A percentile compares a stretch with the other conserved stretches of the same genome.
These are phyloP conservation scores for Acanthiza pusilla DNA, from an alignment of 2,797 vertebrate genomes.

Conservation along the genomic window DNA sequence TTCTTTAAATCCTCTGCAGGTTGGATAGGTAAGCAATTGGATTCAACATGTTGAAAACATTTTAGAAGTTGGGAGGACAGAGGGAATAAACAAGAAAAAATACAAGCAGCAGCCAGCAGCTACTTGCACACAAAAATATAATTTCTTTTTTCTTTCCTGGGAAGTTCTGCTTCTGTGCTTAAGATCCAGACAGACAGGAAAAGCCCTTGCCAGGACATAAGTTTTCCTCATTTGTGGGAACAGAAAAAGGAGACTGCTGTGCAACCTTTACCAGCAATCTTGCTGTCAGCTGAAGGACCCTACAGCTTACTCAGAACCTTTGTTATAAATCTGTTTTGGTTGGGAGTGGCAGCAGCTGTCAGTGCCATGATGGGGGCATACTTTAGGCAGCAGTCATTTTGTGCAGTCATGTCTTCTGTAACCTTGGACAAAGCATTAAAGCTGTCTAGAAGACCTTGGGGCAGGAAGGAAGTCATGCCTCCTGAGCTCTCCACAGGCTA, in stretches of 20 bases:
- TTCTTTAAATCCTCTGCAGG: background rate
- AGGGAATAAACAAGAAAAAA: background rate
- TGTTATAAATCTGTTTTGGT: background rate
- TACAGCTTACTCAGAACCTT: background rate
- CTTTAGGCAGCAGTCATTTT: background rate
- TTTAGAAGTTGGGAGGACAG: background rate
- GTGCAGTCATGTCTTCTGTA: background rate
- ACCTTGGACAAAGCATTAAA: background rate
- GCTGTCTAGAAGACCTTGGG: background rate
- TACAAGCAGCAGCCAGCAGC: conserved; percentile 15
- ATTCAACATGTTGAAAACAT: background rate
- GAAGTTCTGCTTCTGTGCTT: conserved; percentile 55
- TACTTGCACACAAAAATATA: conserved; percentile 3
- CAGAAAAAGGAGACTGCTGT: conserved; percentile 22
- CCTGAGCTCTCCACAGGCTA: background rate
- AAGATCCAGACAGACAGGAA: conserved; percentile 60
- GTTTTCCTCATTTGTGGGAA: conserved; percentile 64
- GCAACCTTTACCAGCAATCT: background rate
- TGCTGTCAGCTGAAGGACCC: background rate
- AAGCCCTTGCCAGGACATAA: conserved; percentile 47
- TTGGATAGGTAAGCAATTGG: background rate
- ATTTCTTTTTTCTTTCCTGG: conserved; percentile 1
- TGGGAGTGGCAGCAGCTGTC: background rate
- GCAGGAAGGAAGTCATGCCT: background rate
- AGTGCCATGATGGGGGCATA: background rate